Evolutionary conservation across 2,113 vertebrate species (phyloP).

Genomic region (Oxygymnocypris stewartii): DNA sequence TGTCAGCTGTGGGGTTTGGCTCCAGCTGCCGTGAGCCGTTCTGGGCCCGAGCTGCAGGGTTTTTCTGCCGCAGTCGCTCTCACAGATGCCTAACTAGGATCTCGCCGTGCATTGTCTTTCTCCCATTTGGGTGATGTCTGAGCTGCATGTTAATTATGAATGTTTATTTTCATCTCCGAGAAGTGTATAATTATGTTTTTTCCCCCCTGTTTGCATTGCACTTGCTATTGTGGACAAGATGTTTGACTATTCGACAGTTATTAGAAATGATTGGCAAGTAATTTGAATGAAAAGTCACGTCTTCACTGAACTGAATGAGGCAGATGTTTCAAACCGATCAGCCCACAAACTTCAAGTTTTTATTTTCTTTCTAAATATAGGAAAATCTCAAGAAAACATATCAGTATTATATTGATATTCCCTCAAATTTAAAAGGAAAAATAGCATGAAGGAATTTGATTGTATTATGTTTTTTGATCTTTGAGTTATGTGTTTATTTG

Average conservation of each 20-base stretch:
- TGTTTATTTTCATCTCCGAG: conserved; percentile 24
- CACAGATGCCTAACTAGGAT: conserved; percentile 47
- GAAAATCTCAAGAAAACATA: neutral
- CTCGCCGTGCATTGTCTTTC: conserved; percentile 32
- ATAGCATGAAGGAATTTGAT: neutral
- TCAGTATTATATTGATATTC: neutral
- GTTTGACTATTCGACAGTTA: conserved; percentile 21
- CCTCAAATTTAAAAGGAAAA: neutral
- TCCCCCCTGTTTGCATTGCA: conserved; percentile 1
- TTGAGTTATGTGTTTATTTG: neutral
- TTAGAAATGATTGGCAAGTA: conserved; percentile 19
- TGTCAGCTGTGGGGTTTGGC: conserved; percentile 72
- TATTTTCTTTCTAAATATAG: neutral
- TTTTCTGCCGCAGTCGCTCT: conserved; percentile 13
- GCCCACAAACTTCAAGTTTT: neutral
- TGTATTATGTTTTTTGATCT: neutral
- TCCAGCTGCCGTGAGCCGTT: conserved; percentile 63
- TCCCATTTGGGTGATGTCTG: neutral
- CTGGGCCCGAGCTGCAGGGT: conserved; percentile 9
- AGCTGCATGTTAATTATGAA: conserved; percentile 37
- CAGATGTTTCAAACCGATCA: conserved; percentile 1
- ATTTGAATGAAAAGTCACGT: neutral
- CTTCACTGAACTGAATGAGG: neutral
- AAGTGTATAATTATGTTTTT: conserved; percentile 26
- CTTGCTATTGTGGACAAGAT: conserved; percentile 6